These are phyloP conservation scores for Neogobius melanostomus DNA, from an alignment of 2,113 vertebrate species.

Conservation along the genomic window DNA sequence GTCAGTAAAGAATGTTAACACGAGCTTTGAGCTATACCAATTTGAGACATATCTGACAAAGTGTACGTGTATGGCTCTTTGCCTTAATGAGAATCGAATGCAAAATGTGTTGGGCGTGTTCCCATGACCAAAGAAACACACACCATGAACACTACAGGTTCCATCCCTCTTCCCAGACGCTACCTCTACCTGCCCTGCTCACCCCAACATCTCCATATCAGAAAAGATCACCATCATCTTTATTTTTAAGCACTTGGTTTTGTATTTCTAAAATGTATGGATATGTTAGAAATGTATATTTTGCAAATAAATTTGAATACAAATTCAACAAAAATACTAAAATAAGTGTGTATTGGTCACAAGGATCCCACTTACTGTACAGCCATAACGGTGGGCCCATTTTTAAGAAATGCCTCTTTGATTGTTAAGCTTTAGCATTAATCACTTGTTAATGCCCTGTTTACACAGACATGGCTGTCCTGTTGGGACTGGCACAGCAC, in stretches of 20 bases:
- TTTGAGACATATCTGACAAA: constrained; percentile 60
- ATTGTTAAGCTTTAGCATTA: constrained; percentile 65
- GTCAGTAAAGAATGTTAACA: constrained; percentile 54
- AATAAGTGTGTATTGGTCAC: constrained; percentile 30
- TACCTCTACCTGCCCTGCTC: constrained; percentile 59
- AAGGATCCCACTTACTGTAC: constrained; percentile 59
- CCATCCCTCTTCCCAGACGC: constrained; percentile 72
- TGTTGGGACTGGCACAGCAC: constrained; percentile 57
- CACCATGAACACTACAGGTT: constrained; percentile 61
- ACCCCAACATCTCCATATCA: constrained; percentile 49
- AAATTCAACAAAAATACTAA: constrained; percentile 50
- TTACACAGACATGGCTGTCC: constrained; percentile 60
- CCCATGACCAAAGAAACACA: constrained; percentile 79
- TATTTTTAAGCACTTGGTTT: constrained; percentile 78
- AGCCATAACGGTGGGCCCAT: constrained; percentile 57
- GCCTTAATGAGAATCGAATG: constrained; percentile 68
- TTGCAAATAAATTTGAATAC: constrained; percentile 71
- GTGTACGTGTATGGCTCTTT: constrained; percentile 59
- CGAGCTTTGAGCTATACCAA: constrained; percentile 46
- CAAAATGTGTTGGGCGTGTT: constrained; percentile 60
- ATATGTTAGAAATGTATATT: constrained; percentile 80
- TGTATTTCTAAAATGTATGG: constrained; percentile 79
- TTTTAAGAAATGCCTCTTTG: constrained; percentile 49
- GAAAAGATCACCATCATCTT: constrained; percentile 59
- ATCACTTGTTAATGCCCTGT: constrained; percentile 58